Base-by-base conservation (phyloP, 2,113 vertebrate species). In the Geothlypis trichas region DNA sequence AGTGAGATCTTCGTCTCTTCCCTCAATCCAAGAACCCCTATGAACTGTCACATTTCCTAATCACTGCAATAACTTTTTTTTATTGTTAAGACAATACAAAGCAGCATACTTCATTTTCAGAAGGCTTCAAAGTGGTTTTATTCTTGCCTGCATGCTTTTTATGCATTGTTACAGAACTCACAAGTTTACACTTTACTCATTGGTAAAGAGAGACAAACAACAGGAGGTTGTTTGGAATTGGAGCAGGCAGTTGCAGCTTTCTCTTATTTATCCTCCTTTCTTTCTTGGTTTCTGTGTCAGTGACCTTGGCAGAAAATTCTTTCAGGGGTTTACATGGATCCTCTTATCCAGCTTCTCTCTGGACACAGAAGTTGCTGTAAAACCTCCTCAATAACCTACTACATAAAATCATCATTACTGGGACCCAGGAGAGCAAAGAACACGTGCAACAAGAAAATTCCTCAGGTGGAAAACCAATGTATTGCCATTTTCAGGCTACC, bases 391-490 rank as follows among this genome's bases (percentile, higher is more conserved):
- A 10, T 27, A 31, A 51, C 7, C 42, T 6, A 8, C 6, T 41
- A 22, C 17, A 15, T 22, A 8, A 81, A 81, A 2, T 2, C 28
- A 3, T 49, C 26, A 3, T 33, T 79, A 0, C 18, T 19, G 7
- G 44, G 58, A 33, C 17, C 28, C 52, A 1, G 1, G 21, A 12
- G 14, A 62, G 46, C 54, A 27, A 59, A 35, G 24, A 78, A 22
- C 11, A 1, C 2, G 1, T 1, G 37, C 47, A 27, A 30, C 4
- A 6, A 62, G 41, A 44, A 49, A 7, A 61, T 37, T 35, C 49
- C 47, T 62, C 14, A 7, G 22, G 44, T 37, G 52, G 44, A 44
- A 89, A 67, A 89, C 3, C n/a, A 39, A 13, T 9, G 19, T 7
- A 9, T 27, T 77, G 55, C 27, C 3, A 0, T 71, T 87, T 86